phyloP scores from a whole-genome alignment of 2,113 vertebrate species.

The Gambusia affinis region DNA sequence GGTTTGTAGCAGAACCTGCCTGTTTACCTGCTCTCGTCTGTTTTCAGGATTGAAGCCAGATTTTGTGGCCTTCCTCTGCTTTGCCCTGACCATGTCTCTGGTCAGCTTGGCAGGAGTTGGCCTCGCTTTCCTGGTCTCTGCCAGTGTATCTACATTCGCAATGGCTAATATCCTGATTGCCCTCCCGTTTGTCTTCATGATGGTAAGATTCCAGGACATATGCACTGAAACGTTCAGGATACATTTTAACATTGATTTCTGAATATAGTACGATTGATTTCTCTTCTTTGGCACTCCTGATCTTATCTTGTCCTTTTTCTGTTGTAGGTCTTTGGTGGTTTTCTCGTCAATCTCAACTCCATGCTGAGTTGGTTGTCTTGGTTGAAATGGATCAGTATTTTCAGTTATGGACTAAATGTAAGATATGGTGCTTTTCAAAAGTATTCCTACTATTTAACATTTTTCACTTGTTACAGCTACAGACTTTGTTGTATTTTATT shows the following conservation, averaged over 20 bases:
- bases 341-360: constrained; percentile 79
- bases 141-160: constrained; percentile 78
- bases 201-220: constrained; percentile 67
- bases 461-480: neutral
- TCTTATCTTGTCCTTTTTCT: neutral
- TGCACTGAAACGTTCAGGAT: neutral
- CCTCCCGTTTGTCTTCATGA: constrained; percentile 85
- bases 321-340: constrained; percentile 82
- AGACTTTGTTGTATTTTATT: neutral
- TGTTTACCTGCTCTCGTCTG: neutral
- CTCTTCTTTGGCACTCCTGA: neutral
- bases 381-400: constrained; percentile 84
- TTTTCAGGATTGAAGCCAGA: constrained; percentile 75
- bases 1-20: neutral
- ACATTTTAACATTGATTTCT: neutral
- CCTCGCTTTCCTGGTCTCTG: constrained; percentile 82
- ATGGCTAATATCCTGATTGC: constrained; percentile 82
- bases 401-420: constrained; percentile 82
- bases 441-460: neutral
- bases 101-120: constrained; percentile 79
- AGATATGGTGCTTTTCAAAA: constrained; percentile 34
- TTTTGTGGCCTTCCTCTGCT: constrained; percentile 74
- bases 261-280: neutral
- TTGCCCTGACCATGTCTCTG: constrained; percentile 78
- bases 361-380: constrained; percentile 85